Evolutionary conservation across 2,113 vertebrate genomes (phyloP), one percentile per base, ranked within the genome.

Genomic region (Planiliza haematocheilus): DNA sequence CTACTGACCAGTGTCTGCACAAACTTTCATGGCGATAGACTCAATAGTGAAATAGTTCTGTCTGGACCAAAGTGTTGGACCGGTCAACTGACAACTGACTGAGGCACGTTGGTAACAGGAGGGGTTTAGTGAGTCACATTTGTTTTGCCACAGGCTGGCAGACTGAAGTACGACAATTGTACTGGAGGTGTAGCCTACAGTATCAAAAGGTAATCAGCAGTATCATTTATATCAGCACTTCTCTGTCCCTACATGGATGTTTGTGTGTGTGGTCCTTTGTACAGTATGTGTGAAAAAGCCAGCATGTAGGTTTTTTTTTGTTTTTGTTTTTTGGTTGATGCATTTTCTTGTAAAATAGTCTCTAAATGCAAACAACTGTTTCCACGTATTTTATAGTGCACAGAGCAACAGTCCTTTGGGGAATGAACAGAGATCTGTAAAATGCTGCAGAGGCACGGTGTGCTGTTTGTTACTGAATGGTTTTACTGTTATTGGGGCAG

Each of bases 291-390:
- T 45, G 49, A 49, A 67, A 64, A 66, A 50, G 18, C 17, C 50
- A 41, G 64, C 43, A 65, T 67, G 39, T 64, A 58, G 46, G 7
- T 50, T 61, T 62, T 43, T 67, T 43, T n/a, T n/a, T n/a, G n/a
- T n/a, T n/a, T n/a, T n/a, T n/a, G n/a, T n/a, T n/a, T 65, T 45
- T 73, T 74, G 70, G 49, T 73, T 74, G 70, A 73, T 55, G 61
- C 57, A 21, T 83, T 73, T 82, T 74, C 37, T 77, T 80, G 74
- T 64, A 77, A 85, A 88, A 86, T 84, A 50, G 74, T 68, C 69
- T 87, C 55, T 60, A 82, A 90, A 89, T 88, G 67, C 88, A 89
- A 82, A 82, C 80, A 87, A 86, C 82, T 88, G 79, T 91, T 90
- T 87, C 87, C 85, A 85, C 64, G 52, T 79, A 82, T 87, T 91